phyloP scores from a whole-genome alignment of 2,888 invertebrate species.

The Protophormia terraenovae region DNA sequence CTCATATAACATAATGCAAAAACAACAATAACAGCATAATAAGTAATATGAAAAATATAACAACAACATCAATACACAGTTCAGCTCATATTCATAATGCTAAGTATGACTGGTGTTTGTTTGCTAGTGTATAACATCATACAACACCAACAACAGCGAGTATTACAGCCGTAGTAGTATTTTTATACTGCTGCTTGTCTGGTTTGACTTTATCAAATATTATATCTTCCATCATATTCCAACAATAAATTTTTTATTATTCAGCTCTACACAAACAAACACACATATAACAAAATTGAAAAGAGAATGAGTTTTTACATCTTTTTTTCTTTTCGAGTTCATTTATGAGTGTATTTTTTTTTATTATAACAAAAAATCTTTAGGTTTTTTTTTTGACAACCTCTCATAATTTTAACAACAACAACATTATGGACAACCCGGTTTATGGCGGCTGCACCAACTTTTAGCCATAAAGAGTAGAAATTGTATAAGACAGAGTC shows the following conservation, averaged over 20 bases:
- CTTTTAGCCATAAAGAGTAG: neutral
- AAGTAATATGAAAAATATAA: slow-evolving; percentile 3
- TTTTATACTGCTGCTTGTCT: slow-evolving; percentile 41
- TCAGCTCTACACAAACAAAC: neutral
- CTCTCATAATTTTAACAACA: slow-evolving; percentile 77
- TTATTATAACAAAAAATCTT: neutral
- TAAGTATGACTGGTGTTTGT: slow-evolving; percentile 47
- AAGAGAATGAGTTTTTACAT: neutral
- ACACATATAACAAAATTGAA: neutral
- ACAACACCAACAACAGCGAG: neutral
- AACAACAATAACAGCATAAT: slow-evolving; percentile 44
- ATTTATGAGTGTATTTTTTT: slow-evolving; percentile 52
- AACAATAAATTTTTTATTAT: slow-evolving; percentile 61
- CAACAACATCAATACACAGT: neutral
- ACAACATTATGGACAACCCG: neutral
- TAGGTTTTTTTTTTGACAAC: slow-evolving; percentile 73
- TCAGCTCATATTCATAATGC: slow-evolving; percentile 47
- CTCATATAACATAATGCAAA: slow-evolving; percentile 64
- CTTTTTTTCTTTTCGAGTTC: neutral
- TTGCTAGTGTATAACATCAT: neutral
- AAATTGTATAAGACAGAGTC: neutral
- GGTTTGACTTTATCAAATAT: slow-evolving; percentile 70
- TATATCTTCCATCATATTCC: slow-evolving; percentile 78
- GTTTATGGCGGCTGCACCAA: slow-evolving; percentile 1
- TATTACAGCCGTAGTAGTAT: neutral